Evolutionary conservation across 2,113 vertebrate species (phyloP).

Genomic region (Cheirogaleus medius): DNA sequence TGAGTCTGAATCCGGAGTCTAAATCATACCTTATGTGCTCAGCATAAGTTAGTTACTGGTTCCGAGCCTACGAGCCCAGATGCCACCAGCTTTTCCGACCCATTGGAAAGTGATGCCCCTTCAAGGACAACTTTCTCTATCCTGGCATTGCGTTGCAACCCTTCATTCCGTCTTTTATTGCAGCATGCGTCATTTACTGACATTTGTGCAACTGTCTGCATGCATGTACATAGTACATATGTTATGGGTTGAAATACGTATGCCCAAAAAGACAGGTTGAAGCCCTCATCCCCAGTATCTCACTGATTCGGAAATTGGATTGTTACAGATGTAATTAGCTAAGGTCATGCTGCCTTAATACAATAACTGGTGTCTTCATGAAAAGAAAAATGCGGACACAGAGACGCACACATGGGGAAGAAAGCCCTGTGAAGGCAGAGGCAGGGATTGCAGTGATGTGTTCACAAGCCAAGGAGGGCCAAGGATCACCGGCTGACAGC

Average conservation of each 20-base stretch:
- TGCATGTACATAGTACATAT: accelerated
- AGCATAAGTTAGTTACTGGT: accelerated
- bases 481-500: neutral
- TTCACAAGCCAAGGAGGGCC: neutral
- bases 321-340: accelerated
- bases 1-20: accelerated
- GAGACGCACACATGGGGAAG: neutral
- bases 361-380: too few relatives aligned
- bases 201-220: accelerated
- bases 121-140: too few relatives aligned
- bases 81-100: too few relatives aligned
- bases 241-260: neutral
- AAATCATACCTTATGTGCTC: accelerated
- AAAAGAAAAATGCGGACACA: neutral
- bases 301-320: accelerated
- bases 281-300: accelerated
- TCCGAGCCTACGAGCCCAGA: too few relatives aligned
- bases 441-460: accelerated
- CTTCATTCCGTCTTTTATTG: neutral
- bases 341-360: neutral
- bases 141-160: accelerated
- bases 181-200: too few relatives aligned
- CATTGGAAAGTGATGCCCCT: accelerated
- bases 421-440: neutral
- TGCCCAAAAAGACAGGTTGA: accelerated